Conservation (phyloP, 2,113 vertebrate genomes). For the Bostrychus sinensis region DNA sequence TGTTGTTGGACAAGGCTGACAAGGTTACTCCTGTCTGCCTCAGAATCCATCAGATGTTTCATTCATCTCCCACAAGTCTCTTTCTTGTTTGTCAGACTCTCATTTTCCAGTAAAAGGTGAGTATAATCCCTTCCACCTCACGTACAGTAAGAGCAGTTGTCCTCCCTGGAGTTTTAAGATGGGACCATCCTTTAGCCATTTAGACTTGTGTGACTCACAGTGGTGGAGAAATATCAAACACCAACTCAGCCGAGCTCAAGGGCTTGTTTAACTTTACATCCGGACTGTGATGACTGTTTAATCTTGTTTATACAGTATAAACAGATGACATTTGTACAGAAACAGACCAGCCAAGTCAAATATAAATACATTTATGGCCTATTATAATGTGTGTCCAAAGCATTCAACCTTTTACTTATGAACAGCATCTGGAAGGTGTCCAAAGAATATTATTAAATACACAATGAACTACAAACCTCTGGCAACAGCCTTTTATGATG, state of each 20-base stretch:
- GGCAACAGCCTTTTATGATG: conserved; percentile 10
- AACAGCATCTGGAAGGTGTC: conserved; percentile 7
- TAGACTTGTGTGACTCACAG: conserved; percentile 17
- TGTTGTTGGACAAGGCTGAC: conserved; percentile 11
- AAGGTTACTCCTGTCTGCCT: background rate
- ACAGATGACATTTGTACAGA: background rate
- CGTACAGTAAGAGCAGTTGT: background rate
- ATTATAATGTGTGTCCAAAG: conserved; percentile 1
- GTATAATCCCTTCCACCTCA: conserved; percentile 1
- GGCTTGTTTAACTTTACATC: conserved; percentile 11
- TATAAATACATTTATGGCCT: background rate
- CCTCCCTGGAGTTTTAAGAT: background rate
- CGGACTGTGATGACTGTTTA: background rate
- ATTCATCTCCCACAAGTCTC: conserved; percentile 51
- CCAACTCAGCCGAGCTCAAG: background rate
- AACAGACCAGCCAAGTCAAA: conserved; percentile 11
- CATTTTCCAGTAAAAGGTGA: conserved; percentile 11
- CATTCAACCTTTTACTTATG: background rate
- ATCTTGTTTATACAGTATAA: background rate
- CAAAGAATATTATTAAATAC: background rate
- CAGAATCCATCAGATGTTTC: conserved; percentile 14
- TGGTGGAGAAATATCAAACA: conserved; percentile 6
- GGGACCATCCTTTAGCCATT: conserved; percentile 6
- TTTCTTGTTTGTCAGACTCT: conserved; percentile 10
- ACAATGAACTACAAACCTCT: background rate